Evolutionary conservation across 2,888 invertebrate species (phyloP).

Genomic region (Halocaridina rubra): DNA sequence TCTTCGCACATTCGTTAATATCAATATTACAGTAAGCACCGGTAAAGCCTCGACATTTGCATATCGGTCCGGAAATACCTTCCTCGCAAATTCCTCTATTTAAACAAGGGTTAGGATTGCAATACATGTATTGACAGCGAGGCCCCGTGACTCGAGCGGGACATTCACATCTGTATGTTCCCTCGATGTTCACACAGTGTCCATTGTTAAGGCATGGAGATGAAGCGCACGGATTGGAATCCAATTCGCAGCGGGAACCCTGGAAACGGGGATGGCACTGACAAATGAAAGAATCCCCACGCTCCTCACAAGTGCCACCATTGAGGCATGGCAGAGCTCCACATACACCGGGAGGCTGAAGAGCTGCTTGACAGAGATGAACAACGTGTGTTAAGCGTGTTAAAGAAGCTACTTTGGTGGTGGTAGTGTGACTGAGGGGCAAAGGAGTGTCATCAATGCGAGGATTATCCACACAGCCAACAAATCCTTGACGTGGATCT

Average conservation of each 20-base stretch:
- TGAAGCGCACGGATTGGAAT: conserved; percentile 89
- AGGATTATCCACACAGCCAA: conserved; percentile 92
- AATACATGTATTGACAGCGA: conserved; percentile 83
- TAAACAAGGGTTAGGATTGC: conserved; percentile 82
- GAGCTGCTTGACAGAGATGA: conserved; percentile 68
- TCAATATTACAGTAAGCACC: conserved; percentile 85
- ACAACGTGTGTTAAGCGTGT: conserved; percentile 66
- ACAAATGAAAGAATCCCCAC: conserved; percentile 82
- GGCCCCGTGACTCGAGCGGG: conserved; percentile 72
- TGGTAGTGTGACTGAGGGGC: conserved; percentile 80
- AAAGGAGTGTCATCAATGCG: conserved; percentile 80
- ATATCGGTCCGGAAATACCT: conserved; percentile 83
- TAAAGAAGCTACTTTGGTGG: conserved; percentile 69
- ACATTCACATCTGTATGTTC: conserved; percentile 84
- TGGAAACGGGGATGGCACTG: conserved; percentile 81
- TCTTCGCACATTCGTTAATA: conserved; percentile 83
- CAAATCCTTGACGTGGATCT: conserved; percentile 75
- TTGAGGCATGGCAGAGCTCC: conserved; percentile 84
- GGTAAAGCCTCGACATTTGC: conserved; percentile 84
- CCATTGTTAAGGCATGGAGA: conserved; percentile 87
- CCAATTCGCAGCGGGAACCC: conserved; percentile 86
- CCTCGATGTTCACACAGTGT: conserved; percentile 67
- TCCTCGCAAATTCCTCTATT: conserved; percentile 92
- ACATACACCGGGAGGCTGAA: conserved; percentile 76
- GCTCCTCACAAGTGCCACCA: conserved; percentile 75